Evolutionary conservation across 2,113 vertebrate genomes (phyloP).

Genomic region (Sinocyclocheilus anshuiensis): DNA sequence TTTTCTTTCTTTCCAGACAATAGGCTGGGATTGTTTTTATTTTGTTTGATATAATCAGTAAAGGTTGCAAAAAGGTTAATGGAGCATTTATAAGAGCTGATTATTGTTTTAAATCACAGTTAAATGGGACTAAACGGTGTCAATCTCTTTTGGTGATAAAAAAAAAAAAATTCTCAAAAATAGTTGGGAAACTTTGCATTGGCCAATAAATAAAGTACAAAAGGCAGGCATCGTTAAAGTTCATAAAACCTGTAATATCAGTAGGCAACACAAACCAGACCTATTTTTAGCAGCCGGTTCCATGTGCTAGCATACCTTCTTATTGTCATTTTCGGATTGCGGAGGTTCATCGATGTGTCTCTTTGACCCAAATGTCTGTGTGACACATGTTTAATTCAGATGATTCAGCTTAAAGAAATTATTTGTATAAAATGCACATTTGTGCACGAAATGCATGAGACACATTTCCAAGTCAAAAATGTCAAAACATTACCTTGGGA

Average conservation of each 20-base stretch:
- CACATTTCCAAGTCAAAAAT: not conserved
- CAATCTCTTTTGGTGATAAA: not conserved
- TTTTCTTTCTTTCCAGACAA: no score
- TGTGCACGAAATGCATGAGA: not conserved
- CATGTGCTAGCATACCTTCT: constrained; percentile 2
- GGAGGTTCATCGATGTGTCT: not conserved
- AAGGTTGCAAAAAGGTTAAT: not conserved
- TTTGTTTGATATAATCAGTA: not conserved
- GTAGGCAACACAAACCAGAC: not conserved
- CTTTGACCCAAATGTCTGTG: not conserved
- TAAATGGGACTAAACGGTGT: not conserved
- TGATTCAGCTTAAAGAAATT: not conserved
- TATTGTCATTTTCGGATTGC: not conserved
- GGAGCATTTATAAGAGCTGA: not conserved
- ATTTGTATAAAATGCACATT: no score
- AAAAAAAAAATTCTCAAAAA: not conserved
- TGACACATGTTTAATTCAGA: not conserved
- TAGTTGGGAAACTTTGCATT: not conserved
- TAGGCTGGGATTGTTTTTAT: not conserved
- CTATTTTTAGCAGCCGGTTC: not conserved
- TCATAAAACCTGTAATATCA: not conserved
- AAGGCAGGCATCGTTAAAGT: not conserved
- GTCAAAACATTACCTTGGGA: constrained; percentile 10
- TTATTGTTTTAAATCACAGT: not conserved
- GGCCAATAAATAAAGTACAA: not conserved